Base-by-base conservation (phyloP, 2,888 invertebrate species). In the Tridacna gigas region DNA sequence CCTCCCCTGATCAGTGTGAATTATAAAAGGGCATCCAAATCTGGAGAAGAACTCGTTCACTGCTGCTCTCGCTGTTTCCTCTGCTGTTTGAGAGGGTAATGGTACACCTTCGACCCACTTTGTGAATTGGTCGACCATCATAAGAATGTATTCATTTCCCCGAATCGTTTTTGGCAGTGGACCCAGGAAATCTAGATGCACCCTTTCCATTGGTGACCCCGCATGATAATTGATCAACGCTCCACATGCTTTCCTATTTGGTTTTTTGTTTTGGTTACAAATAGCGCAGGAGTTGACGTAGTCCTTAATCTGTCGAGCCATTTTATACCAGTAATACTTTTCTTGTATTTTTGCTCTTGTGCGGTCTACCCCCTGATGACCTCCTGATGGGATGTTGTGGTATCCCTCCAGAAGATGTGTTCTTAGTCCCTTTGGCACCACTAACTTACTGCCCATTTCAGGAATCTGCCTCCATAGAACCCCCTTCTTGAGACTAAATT, bases 301-400 rank as follows among this genome's bases (percentile, higher is more conserved):
- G 0, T 18, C 18, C 20, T n/a, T 28, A 11, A 80, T 65, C 45
- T 74, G 60, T 22, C 65, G 56, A 9, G 65, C 9, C 47, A 86
- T 47, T 0, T 79, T 76, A 66, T 76, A 48, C 86, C 86, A 84
- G 20, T 15, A 65, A 45, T 76, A 83, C 28, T 71, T 79, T 12
- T 51, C 74, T 28, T 77, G 81, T 2, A 74, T 5, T 26, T 51
- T 51, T 0, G 7, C 74, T 13, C 20, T 60, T 0, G 83, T 86
- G 4, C 83, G 25, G 18, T 61, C 67, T 5, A 60, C 45, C 0
- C 86, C 86, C 51, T 83, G 86, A 71, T 86, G 83, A 0, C 83
- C 83, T 25, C 81, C 47, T 0, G 79, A 66, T 15, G 83, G 86
- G 9, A 83, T 25, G 26, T 74, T 74, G 47, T 86, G 86, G 60